Base-by-base conservation (phyloP, 2,888 invertebrate genomes). In the Notocelia uddmanniana region DNA sequence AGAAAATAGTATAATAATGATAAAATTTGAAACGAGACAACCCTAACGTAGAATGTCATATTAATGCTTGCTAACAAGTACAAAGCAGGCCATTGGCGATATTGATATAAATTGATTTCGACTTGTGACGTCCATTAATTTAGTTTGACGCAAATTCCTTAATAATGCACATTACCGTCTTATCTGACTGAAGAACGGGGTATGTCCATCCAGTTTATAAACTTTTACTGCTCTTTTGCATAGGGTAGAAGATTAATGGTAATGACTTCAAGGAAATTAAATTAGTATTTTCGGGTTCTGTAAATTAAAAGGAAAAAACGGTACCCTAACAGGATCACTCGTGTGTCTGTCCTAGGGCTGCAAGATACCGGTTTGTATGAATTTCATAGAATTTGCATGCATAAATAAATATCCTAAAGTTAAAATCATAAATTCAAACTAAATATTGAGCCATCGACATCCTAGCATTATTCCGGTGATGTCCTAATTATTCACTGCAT, bases 91-190 rank as follows among this genome's bases (percentile, higher is more conserved):
- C 88, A 92, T 90, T 91, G 91, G 88, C 89, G 86, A 90, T 93
- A 93, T 93, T 93, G 92, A 93, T 93, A 93, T 93, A 92, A 94
- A 93, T 93, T 93, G 92, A 91, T 92, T 89, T 90, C 83, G 86
- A 85, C 85, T 90, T 86, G 89, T 88, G 87, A 89, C 89, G 85
- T 85, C 89, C 89, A 91, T 90, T 89, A 90, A 87, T 88, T 88
- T 86, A 83, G 80, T 76, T 77, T 75, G 84, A 87, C 84, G 88
- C 88, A 88, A 89, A 92, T 90, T 89, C 84, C 86, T 89, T 89
- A n/a, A 89, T 90, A 89, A 81, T 82, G 78, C 81, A 83, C 86
- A 89, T 84, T 90, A 91, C 87, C 86, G 81, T 79, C 75, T 80
- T 86, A 37, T 21, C 31, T n/a, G n/a, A n/a, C n/a, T 63, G 34